Evolutionary conservation across 2,797 vertebrate species (phyloP), one percentile per base, ranked within the genome.

Genomic region (Malacoctenus gilli): DNA sequence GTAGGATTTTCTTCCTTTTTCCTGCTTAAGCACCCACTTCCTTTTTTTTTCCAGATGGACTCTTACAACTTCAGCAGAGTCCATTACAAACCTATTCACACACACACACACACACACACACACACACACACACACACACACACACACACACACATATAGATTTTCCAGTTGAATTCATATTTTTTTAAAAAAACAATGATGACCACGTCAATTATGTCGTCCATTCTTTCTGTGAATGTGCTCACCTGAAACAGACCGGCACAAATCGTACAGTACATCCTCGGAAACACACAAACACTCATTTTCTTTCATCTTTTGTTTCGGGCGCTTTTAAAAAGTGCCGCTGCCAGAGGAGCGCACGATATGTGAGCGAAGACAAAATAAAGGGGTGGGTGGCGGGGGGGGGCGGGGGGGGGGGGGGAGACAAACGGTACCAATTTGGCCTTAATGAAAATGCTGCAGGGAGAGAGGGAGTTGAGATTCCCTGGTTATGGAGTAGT

Each of bases 401-500:
- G n/a, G n/a, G n/a, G n/a, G n/a, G n/a, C n/a, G n/a, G n/a, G n/a
- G n/a, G n/a, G n/a, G 25, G 2, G 25, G 9, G 25, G 9, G 25
- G 8, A 23, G 46, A 34, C 31, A 67, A 64, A 57, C 14, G 43
- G 42, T 25, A 19, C 50, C 25, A 68, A 25, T 21, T 19, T 54
- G 32, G 8, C 41, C 47, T 52, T 38, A 31, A 41, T 37, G 47
- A 62, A 73, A 62, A 64, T 40, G 40, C 72, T 59, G 49, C 68
- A 61, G 72, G 72, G 20, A 59, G 12, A 39, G 30, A n/a, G n/a
- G n/a, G 44, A 46, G 66, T 79, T 69, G 18, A 41, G 30, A 53
- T 57, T 74, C 47, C 59, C 41, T 52, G 49, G 52, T 49, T 61
- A 42, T 62, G 56, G 56, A 69, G 72, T 25, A 55, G 46, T 70